Evolutionary conservation across 2,797 vertebrate genomes (phyloP), one percentile per base, ranked within the genome.

Genomic region (Hypotaenidia philippensis): DNA sequence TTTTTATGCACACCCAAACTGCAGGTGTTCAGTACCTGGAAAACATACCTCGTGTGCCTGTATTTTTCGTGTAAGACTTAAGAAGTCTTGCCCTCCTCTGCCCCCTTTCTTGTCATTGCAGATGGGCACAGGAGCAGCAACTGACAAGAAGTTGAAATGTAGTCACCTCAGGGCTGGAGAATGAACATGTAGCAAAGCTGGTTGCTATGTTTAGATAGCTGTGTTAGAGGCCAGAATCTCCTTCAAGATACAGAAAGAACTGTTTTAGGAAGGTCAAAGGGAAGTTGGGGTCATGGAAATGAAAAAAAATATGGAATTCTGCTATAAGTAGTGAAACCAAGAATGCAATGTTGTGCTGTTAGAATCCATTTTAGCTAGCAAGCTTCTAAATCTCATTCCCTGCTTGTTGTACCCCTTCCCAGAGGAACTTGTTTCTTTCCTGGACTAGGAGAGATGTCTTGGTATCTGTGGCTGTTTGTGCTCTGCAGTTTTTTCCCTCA

Each of bases 11-110:
- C 7, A 56, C 17, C 5, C 27, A 29, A 91, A 57, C 17, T 78
- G 8, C 20, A 23, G 12, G 36, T 5, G 4, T 75, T 75, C 52
- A 44, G 2, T 89, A 55, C 11, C 18, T 64, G 55, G 59, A 71
- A 70, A 91, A 79, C 17, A 21, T 17, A 69, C 18, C 16, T 40
- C 52, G 19, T n/a, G 4, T 76, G 31, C 25, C 9, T 56, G 1
- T 72, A 31, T 87, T 88, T 94, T 92, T 78, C 32, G 22, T 29
- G 36, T 75, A 81, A 79, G 18, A 6, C 14, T 32, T 88, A 82
- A 60, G 89, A 92, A 82, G 19, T 47, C 45, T 47, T 47, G 45
- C 21, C 45, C 11, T 47, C 45, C 45, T 47, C 45, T 47, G 45
- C 45, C 45, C 45, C 45, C 45, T 47, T 47, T 21, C 21, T 47